These are phyloP conservation scores for Harpalus rubripes DNA, from an alignment of 2,888 invertebrate genomes.

Conservation along the genomic window DNA sequence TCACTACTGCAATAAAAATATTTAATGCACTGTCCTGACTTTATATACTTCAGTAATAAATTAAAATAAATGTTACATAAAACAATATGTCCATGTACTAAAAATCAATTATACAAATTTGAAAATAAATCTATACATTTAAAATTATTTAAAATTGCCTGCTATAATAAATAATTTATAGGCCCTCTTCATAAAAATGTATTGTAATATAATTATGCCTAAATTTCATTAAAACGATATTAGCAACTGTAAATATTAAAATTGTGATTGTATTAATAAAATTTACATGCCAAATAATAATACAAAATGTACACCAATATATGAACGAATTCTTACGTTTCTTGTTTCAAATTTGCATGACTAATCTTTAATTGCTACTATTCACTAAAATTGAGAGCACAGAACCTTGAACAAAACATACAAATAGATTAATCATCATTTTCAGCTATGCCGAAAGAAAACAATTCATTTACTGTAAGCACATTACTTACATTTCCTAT, in stretches of 20 bases:
- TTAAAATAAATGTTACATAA: conserved; percentile 25
- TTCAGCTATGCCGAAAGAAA: conserved; percentile 46
- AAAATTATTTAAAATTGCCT: conserved; percentile 27
- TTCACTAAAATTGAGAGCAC: conserved; percentile 49
- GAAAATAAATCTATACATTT: conserved; percentile 15
- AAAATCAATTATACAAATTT: conserved; percentile 49
- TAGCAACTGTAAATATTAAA: conserved; percentile 17
- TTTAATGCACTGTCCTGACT: conserved; percentile 31
- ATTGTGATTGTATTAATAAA: conserved; percentile 21
- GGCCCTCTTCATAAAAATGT: conserved; percentile 23
- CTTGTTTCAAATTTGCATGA: conserved; percentile 49
- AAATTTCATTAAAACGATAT: conserved; percentile 28
- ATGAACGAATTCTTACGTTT: conserved; percentile 33
- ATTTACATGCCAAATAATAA: conserved; percentile 38
- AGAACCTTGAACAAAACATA: conserved; percentile 41
- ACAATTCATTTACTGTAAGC: conserved; percentile 31
- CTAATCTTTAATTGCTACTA: conserved; percentile 46
- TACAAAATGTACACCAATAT: conserved; percentile 34
- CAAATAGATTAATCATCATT: conserved; percentile 38
- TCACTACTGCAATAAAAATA: conserved; percentile 38
- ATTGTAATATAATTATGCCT: conserved; percentile 26
- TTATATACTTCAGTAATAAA: conserved; percentile 11
- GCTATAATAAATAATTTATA: conserved; percentile 33
- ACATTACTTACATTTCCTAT: conserved; percentile 38
- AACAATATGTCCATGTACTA: conserved; percentile 21